Evolutionary conservation across 2,113 vertebrate species (phyloP).

Genomic region (Salvelinus alpinus): DNA sequence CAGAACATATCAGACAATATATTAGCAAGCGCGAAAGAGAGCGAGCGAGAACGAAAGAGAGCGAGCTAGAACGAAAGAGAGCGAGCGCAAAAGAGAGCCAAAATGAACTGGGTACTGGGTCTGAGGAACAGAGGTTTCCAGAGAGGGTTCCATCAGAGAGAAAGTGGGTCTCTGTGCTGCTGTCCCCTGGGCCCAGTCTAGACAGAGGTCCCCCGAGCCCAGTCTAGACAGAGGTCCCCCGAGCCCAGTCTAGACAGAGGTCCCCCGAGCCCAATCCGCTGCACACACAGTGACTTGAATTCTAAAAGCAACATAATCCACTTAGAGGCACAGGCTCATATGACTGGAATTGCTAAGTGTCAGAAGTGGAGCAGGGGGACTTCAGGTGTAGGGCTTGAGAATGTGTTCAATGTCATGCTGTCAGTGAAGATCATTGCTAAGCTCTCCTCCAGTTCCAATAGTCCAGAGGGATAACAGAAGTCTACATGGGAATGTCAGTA

Average conservation of each 20-base stretch:
- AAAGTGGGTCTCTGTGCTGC: constrained; percentile 48
- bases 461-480: no score
- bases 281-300: constrained; percentile 8
- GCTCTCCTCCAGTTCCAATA: no score
- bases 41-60: neutral
- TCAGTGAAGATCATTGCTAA: no score
- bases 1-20: constrained; percentile 28
- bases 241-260: constrained; percentile 7
- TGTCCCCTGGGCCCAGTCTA: neutral
- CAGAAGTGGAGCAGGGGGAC: no score
- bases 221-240: constrained; percentile 2
- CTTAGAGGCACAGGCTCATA: neutral
- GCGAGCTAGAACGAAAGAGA: neutral
- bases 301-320: neutral
- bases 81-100: neutral
- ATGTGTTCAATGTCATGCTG: no score
- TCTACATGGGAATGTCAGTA: no score
- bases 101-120: neutral
- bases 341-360: no score
- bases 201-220: no score
- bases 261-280: no score
- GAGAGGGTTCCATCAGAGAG: constrained; percentile 35
- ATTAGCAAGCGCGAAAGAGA: neutral
- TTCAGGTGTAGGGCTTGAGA: no score
- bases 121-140: neutral